Evolutionary conservation across 2,797 vertebrate species (phyloP).

Genomic region (Acanthurus leucopareius): DNA sequence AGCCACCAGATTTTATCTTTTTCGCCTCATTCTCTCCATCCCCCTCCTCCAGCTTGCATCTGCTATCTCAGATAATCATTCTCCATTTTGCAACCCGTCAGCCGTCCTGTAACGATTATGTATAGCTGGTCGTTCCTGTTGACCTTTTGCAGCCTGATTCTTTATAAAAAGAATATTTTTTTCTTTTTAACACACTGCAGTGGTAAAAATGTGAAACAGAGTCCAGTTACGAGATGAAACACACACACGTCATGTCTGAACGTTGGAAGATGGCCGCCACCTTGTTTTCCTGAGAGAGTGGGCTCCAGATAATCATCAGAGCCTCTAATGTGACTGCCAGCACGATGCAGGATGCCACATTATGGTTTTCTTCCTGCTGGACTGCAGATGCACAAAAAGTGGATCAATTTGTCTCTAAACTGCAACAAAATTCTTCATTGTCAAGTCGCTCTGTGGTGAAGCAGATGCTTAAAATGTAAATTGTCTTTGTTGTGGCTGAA

Average conservation of each 20-base stretch:
- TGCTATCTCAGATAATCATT: constrained; percentile 34
- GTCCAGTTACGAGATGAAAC: neutral
- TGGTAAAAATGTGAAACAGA: constrained; percentile 8
- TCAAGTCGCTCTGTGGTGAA: neutral
- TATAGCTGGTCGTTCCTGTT: constrained; percentile 22
- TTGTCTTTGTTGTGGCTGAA: neutral
- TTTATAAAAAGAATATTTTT: constrained; percentile 19
- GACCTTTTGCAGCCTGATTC: constrained; percentile 26
- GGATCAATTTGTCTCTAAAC: neutral
- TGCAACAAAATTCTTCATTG: neutral
- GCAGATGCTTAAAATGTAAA: constrained; percentile 18
- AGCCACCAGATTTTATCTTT: neutral
- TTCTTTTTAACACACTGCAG: constrained; percentile 6
- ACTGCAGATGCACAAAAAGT: neutral
- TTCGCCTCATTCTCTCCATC: neutral
- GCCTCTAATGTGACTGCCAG: neutral
- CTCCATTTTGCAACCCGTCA: constrained; percentile 42
- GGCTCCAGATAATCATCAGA: neutral
- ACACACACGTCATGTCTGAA: neutral
- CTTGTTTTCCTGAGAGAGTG: no score
- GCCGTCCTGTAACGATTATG: constrained; percentile 48
- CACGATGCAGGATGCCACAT: constrained; percentile 6
- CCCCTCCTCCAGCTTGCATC: neutral
- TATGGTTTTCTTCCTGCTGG: neutral
- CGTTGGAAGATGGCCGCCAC: no score